phyloP scores from a whole-genome alignment of 2,888 invertebrate genomes.

The Synergus umbraculus region DNA sequence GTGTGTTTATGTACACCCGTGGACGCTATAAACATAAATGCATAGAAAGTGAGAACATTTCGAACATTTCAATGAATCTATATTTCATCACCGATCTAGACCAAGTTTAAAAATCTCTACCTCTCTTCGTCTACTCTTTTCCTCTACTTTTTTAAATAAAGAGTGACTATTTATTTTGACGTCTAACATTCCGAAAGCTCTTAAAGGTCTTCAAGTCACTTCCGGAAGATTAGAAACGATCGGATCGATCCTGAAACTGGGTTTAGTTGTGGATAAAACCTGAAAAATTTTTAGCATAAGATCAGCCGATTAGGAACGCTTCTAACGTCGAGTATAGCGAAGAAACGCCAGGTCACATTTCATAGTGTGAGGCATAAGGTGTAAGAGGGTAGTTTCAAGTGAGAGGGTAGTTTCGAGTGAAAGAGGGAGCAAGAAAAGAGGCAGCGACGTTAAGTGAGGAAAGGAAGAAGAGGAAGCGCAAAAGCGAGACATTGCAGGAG shows the following conservation, averaged over 20 bases:
- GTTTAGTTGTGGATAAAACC: background rate
- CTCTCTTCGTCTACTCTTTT: too few relatives aligned
- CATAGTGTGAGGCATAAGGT: conserved; percentile 34
- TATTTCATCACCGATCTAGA: too few relatives aligned
- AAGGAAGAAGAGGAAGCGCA: conserved; percentile 45
- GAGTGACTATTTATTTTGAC: background rate
- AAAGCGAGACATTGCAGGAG: conserved; percentile 40
- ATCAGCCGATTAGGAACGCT: background rate
- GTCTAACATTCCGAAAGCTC: background rate
- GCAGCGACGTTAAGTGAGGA: conserved; percentile 44
- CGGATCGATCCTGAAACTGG: background rate
- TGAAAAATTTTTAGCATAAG: background rate
- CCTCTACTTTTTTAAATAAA: background rate
- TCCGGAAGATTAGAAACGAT: background rate
- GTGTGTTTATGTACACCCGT: too few relatives aligned
- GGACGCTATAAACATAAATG: too few relatives aligned
- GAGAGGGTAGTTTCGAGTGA: conserved; percentile 42
- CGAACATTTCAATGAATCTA: too few relatives aligned
- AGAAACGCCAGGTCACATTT: background rate
- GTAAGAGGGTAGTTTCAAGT: conserved; percentile 29
- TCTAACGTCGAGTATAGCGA: background rate
- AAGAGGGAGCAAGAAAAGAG: conserved; percentile 48
- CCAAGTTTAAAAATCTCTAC: too few relatives aligned
- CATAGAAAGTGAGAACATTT: too few relatives aligned
- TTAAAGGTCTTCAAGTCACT: background rate